These are phyloP conservation scores for Chloroceryle amazona DNA, from an alignment of 2,797 vertebrate species.

Conservation along the genomic window DNA sequence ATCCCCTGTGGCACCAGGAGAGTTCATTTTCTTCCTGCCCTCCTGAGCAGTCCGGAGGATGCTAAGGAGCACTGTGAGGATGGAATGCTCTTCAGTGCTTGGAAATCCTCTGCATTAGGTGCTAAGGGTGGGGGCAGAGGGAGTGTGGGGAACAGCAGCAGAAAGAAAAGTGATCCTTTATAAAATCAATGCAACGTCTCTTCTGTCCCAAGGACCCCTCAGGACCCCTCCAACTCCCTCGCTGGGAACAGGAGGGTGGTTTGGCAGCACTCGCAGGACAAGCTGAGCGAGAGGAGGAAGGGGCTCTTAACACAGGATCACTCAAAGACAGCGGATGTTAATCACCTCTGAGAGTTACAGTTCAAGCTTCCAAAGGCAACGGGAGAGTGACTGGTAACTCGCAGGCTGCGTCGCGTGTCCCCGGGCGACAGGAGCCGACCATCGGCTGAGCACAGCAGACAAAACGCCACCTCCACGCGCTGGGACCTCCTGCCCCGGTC, in stretches of 20 bases:
- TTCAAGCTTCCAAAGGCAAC: not conserved
- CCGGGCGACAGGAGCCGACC: not conserved
- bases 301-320: not conserved
- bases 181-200: too few species aligned
- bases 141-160: accelerated
- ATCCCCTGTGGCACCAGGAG: not conserved
- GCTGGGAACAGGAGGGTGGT: not conserved
- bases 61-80: not conserved
- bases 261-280: not conserved
- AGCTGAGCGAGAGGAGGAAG: not conserved
- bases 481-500: not conserved
- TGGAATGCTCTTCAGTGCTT: not conserved
- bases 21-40: not conserved
- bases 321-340: not conserved
- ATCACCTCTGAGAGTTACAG: not conserved
- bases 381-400: not conserved
- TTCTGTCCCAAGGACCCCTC: not conserved
- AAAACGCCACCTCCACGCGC: not conserved
- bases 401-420: accelerated
- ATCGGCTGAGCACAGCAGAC: accelerated
- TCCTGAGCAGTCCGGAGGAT: not conserved
- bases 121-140: not conserved
- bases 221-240: not conserved
- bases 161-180: not conserved
- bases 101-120: not conserved